These are phyloP conservation scores for Drosophila prostipennis DNA, from an alignment of 2,888 invertebrate species.

Conservation along the genomic window DNA sequence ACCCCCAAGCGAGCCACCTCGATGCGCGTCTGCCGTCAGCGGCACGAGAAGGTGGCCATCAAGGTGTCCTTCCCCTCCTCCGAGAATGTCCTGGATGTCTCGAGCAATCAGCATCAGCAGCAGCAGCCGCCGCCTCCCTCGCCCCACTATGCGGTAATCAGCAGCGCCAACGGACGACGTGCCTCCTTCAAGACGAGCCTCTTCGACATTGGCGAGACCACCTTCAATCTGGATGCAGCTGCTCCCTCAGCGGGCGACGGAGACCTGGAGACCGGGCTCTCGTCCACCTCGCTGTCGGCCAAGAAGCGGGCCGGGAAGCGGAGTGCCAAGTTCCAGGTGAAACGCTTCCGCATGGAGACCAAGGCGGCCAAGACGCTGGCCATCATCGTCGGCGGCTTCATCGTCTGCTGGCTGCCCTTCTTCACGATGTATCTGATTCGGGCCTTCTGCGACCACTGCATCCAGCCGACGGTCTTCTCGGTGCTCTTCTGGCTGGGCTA, in stretches of 20 bases:
- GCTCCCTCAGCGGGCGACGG: neutral
- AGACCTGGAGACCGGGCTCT: slow-evolving; percentile 61
- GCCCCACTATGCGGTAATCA: slow-evolving; percentile 72
- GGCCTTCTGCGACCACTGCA: slow-evolving; percentile 94
- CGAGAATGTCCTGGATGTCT: slow-evolving; percentile 86
- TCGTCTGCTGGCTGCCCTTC: slow-evolving; percentile 98
- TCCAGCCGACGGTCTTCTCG: slow-evolving; percentile 93
- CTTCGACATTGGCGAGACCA: slow-evolving; percentile 82
- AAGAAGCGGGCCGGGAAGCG: slow-evolving; percentile 91
- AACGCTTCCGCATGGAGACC: slow-evolving; percentile 96
- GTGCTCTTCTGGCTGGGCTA: slow-evolving; percentile 98
- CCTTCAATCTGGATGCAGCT: slow-evolving; percentile 77
- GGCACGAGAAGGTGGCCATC: slow-evolving; percentile 92
- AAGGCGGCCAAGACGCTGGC: slow-evolving; percentile 98
- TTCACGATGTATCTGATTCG: slow-evolving; percentile 97
- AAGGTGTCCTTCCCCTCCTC: slow-evolving; percentile 93
- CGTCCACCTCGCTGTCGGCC: slow-evolving; percentile 77
- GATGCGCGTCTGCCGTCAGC: slow-evolving; percentile 86
- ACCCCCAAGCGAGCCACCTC: slow-evolving; percentile 85
- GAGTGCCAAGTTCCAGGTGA: slow-evolving; percentile 95
- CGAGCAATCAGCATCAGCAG: slow-evolving; percentile 64
- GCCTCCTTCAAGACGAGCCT: slow-evolving; percentile 81
- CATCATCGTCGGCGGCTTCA: slow-evolving; percentile 98
- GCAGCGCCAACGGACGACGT: slow-evolving; percentile 73
- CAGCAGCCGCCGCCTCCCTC: slow-evolving; percentile 65